phyloP scores from a whole-genome alignment of 1,140 invertebrate genomes.

The Hylaeus anthracinus region DNA sequence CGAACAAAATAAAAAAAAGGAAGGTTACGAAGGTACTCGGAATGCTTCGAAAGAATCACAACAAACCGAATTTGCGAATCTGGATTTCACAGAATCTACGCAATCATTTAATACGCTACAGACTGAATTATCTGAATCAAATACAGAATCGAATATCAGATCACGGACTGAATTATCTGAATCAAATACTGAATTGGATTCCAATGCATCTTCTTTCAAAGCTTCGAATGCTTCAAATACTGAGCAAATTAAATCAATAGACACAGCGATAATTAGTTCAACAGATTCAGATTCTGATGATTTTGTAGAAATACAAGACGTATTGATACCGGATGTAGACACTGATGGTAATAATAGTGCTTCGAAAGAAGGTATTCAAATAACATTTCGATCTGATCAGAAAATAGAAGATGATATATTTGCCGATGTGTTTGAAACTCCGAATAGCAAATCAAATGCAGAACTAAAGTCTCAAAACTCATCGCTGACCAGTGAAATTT shows the following conservation, averaged over 20 bases:
- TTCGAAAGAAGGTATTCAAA: conserved; percentile 61
- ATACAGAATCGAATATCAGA: no score
- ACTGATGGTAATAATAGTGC: conserved; percentile 12
- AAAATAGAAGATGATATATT: conserved; percentile 85
- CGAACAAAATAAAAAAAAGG: conserved; percentile 80
- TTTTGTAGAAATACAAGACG: conserved; percentile 74
- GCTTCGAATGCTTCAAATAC: conserved; percentile 2
- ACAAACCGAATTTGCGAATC: neutral
- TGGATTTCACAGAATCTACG: neutral
- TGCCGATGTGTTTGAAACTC: conserved; percentile 73
- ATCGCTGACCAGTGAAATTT: neutral
- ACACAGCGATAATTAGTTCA: neutral
- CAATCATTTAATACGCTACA: neutral
- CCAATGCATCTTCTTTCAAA: conserved; percentile 21
- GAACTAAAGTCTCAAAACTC: neutral
- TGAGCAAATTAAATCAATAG: conserved; percentile 20
- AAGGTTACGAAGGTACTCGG: neutral
- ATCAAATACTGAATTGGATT: neutral
- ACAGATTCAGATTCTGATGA: conserved; percentile 76
- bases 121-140: neutral
- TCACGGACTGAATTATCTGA: neutral
- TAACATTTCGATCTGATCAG: conserved; percentile 68
- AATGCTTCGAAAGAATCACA: neutral
- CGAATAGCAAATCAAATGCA: neutral
- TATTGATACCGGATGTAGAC: conserved; percentile 52